Evolutionary conservation across 2,113 vertebrate genomes (phyloP).

Genomic region (Etia nguti): DNA sequence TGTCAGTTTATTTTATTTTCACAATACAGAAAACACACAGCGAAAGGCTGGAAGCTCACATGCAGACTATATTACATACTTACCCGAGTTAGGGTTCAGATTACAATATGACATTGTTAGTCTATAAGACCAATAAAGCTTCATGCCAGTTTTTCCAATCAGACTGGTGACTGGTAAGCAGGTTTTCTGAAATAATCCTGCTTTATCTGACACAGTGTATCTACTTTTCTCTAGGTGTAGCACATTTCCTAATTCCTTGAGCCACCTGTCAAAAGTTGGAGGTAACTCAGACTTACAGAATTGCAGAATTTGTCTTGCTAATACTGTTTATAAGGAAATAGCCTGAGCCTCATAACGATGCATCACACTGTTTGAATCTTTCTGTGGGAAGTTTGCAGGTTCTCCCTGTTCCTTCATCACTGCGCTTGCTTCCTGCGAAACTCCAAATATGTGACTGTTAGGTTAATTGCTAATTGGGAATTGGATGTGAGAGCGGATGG

Average conservation of each 20-base stretch:
- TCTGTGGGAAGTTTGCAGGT: not conserved
- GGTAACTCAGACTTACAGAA: not conserved
- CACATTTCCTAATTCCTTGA: not conserved
- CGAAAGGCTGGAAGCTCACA: too few species aligned
- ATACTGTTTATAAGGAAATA: not conserved
- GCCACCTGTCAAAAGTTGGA: not conserved
- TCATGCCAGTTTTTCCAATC: not conserved
- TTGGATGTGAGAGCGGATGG: not conserved
- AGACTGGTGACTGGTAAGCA: not conserved
- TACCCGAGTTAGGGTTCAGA: not conserved
- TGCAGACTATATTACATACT: not conserved
- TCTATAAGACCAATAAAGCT: not conserved
- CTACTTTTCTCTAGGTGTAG: not conserved
- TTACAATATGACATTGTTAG: not conserved
- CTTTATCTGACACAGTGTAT: not conserved
- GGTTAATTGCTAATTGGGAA: not conserved
- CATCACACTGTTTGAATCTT: not conserved
- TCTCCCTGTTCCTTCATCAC: not conserved
- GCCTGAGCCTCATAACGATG: not conserved
- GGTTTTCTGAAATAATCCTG: not conserved
- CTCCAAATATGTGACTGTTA: not conserved
- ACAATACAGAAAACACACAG: too few species aligned
- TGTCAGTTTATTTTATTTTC: too few species aligned
- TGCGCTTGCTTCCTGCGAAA: not conserved
- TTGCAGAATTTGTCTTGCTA: not conserved